Evolutionary conservation across 2,113 vertebrate species (phyloP), one percentile per base, ranked within the genome.

Genomic region (Podiceps cristatus): DNA sequence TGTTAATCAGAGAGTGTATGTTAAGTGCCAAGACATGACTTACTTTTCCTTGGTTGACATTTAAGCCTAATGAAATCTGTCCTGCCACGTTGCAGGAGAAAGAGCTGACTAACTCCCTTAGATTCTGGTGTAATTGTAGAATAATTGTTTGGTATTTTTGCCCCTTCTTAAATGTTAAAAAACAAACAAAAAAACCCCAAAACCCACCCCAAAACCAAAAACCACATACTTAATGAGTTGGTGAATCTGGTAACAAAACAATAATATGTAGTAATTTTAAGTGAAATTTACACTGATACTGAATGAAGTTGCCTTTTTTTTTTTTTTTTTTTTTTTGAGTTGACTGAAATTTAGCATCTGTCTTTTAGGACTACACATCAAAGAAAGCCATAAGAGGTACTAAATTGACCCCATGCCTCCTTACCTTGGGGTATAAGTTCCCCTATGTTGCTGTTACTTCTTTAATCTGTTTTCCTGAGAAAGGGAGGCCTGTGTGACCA

Each of bases 341-440:
- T 40, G 35, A 6, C 20, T 66, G 37, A 73, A 44, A 18, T 80
- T 13, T 13, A 13, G 20, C 13, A 8, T 29, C 31, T 44, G n/a
- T 37, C 18, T 60, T 40, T 35, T 22, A 45, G 59, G 27, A 2
- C 23, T 56, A 0, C 12, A 2, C 3, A 15, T 10, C 47, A n/a
- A 12, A 59, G 18, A 17, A 10, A 68, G 16, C 27, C 3, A 0
- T 19, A 17, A 31, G 45, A 59, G 58, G 4, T 55, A 19, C 66
- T 45, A 6, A 17, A 7, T 5, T 27, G 8, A 45, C 50, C 42
- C 60, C 44, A 1, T 25, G 50, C 13, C 33, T 28, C 56, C n/a
- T 55, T 20, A 5, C 37, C 58, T 37, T 22, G 42, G 53, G 50
- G 6, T 13, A 0, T 14, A 6, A 29, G 16, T 24, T 73, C 77